Percentiles rank a stretch among this genome's conserved stretches.
Conservation (phyloP, 2,888 invertebrate species). For the Amphipyra berbera region DNA sequence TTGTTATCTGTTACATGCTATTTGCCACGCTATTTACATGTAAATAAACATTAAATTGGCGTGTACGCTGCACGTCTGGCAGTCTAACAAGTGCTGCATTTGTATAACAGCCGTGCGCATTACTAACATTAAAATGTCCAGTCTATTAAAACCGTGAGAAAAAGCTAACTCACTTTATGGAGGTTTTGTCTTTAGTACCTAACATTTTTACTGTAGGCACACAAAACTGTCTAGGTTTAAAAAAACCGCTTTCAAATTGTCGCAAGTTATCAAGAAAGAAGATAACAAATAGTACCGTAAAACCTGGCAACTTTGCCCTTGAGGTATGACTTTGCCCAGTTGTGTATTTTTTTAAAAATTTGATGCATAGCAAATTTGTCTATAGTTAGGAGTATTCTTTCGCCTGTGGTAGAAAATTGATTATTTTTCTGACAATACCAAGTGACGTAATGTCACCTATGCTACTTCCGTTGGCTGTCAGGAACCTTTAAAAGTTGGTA, state of each 20-base stretch:
- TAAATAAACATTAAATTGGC: conserved; percentile 15
- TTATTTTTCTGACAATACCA: too few relatives aligned
- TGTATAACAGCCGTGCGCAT: conserved; percentile 19
- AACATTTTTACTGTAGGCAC: background rate
- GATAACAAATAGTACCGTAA: too few relatives aligned
- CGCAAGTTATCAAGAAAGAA: too few relatives aligned
- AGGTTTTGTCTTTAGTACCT: background rate
- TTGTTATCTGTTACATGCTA: conserved; percentile 4
- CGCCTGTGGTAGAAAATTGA: too few relatives aligned
- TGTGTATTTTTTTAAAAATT: too few relatives aligned
- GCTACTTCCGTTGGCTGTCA: too few relatives aligned
- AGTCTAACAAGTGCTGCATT: conserved; percentile 17
- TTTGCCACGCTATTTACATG: conserved; percentile 18
- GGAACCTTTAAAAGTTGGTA: too few relatives aligned
- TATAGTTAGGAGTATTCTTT: too few relatives aligned
- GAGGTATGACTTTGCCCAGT: too few relatives aligned
- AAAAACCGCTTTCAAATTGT: background rate
- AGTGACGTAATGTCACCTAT: too few relatives aligned
- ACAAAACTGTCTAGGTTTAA: background rate
- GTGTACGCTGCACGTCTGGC: background rate
- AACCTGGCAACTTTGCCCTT: too few relatives aligned
- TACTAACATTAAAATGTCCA: conserved; percentile 33
- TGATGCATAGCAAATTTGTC: too few relatives aligned
- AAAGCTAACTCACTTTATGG: conserved; percentile 16
- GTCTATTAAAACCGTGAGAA: conserved; percentile 50